Percentiles rank a stretch among this genome's conserved stretches.
Conservation (phyloP, 2,797 vertebrate species). For the Macropus fuliginosus region DNA sequence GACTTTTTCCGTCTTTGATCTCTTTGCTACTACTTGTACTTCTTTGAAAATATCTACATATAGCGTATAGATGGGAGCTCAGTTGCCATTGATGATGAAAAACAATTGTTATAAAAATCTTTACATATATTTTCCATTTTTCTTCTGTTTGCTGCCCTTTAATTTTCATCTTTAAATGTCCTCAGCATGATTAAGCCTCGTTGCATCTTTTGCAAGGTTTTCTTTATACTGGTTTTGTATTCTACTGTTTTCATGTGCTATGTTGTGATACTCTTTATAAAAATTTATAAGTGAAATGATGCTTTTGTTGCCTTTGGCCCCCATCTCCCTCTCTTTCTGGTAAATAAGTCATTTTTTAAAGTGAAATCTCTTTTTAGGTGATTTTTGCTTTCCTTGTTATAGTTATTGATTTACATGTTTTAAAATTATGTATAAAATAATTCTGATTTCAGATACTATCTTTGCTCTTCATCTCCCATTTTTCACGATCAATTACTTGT, state of each 20-base stretch:
- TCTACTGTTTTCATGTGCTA: background rate
- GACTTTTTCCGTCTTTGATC: background rate
- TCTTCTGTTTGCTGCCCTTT: background rate
- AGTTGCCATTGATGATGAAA: background rate
- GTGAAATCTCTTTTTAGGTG: background rate
- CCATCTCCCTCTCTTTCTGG: background rate
- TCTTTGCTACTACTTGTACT: background rate
- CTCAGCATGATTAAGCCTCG: background rate
- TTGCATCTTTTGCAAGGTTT: background rate
- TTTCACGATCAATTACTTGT: background rate
- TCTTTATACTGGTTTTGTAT: background rate
- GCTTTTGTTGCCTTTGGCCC: background rate
- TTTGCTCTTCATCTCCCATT: background rate
- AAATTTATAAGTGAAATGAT: background rate
- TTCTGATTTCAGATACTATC: background rate
- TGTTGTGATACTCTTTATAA: background rate
- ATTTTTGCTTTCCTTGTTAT: background rate
- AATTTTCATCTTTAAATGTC: background rate
- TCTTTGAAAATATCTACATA: background rate
- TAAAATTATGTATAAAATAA: background rate
- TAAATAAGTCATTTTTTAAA: background rate
- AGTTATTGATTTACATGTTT: background rate
- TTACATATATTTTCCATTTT: background rate
- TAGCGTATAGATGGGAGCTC: background rate
- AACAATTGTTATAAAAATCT: background rate